Percentiles rank a stretch among this genome's conserved stretches.
These are phyloP conservation scores for Zelostemma sp. DNA, from an alignment of 1,140 invertebrate species.

Conservation along the genomic window DNA sequence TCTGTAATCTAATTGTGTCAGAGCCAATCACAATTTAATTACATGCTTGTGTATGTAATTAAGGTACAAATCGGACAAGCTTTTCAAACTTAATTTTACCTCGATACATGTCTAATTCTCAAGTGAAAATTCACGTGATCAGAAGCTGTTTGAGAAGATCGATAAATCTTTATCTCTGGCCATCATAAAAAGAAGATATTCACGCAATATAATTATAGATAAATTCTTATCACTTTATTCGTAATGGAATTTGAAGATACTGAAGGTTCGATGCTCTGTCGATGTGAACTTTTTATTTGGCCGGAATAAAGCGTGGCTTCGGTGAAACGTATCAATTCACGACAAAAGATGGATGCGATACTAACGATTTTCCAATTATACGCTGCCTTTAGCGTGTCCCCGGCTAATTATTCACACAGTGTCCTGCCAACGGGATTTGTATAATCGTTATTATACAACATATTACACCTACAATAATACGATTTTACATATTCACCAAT, in stretches of 20 bases:
- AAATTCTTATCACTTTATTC: slow-evolving; percentile 9
- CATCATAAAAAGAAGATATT: background rate
- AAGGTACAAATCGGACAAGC: too few species aligned
- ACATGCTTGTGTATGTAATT: too few species aligned
- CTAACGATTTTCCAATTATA: slow-evolving; percentile 70
- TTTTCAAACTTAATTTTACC: too few species aligned
- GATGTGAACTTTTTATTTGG: slow-evolving; percentile 39
- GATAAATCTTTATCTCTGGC: too few species aligned
- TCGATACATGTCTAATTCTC: too few species aligned
- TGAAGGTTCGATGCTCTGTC: slow-evolving; percentile 24
- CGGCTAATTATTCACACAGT: slow-evolving; percentile 38
- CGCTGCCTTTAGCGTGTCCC: slow-evolving; percentile 44
- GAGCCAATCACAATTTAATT: slow-evolving; percentile 66
- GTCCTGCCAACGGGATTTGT: slow-evolving; percentile 16
- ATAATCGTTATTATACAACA: slow-evolving; percentile 1
- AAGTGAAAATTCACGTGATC: too few species aligned
- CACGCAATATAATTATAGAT: background rate
- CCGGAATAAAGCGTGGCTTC: slow-evolving; percentile 30
- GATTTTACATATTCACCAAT: background rate
- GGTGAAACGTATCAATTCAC: slow-evolving; percentile 54
- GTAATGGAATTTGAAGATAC: slow-evolving; percentile 14
- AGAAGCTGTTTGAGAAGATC: slow-evolving; percentile 48
- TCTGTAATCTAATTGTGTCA: slow-evolving; percentile 39
- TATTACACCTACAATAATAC: background rate
- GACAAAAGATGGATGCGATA: slow-evolving; percentile 58